Percentiles rank a stretch among this genome's conserved stretches.
Conservation (phyloP, 1,140 invertebrate species). For the Mycetomoellerius zeteki region DNA sequence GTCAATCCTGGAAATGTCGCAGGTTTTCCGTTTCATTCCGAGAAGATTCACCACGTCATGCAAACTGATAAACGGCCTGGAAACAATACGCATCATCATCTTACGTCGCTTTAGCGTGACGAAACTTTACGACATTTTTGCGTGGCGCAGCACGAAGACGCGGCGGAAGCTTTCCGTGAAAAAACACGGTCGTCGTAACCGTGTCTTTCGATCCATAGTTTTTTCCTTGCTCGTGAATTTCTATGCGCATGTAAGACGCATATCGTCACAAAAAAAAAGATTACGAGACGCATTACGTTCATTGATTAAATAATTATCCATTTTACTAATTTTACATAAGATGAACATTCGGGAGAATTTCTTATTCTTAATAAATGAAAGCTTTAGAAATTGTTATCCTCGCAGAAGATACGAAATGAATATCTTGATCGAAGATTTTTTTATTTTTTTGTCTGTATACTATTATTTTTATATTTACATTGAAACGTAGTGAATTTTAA, state of each 20-base stretch:
- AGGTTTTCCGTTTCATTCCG: not conserved
- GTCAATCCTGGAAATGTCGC: not conserved
- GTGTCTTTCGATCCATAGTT: not conserved
- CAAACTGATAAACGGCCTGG: conserved; percentile 22
- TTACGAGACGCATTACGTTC: not conserved
- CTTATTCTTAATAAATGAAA: not conserved
- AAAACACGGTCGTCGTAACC: not conserved
- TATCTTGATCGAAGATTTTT: not conserved
- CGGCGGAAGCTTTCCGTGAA: not conserved
- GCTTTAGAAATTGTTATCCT: not conserved
- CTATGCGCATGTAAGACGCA: not conserved
- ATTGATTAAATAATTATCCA: not conserved
- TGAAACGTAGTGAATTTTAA: no score
- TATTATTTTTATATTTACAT: no score
- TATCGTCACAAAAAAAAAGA: not conserved
- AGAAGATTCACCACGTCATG: not conserved
- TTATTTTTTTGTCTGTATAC: no score
- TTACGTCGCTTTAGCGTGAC: not conserved
- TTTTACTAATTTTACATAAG: not conserved
- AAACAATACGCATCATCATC: conserved; percentile 10
- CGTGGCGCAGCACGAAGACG: not conserved
- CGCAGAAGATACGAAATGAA: not conserved
- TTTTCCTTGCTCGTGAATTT: not conserved
- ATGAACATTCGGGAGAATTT: not conserved
- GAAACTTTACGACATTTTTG: not conserved